phyloP scores from a whole-genome alignment of 2,797 vertebrate species.

The Rousettus madagascariensis region DNA sequence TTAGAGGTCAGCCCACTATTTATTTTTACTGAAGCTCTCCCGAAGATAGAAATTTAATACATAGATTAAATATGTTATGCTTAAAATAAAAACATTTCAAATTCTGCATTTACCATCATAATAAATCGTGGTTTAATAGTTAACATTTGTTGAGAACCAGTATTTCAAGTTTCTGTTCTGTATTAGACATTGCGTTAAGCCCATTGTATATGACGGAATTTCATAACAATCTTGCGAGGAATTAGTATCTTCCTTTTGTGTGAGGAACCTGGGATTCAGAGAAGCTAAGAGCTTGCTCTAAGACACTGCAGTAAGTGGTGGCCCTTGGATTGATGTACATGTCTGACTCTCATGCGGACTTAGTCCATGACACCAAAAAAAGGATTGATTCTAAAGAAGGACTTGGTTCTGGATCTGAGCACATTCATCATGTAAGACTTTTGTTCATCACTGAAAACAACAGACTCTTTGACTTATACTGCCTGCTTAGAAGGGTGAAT shows the following conservation, averaged over 20 bases:
- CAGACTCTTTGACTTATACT: neutral
- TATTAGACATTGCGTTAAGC: neutral
- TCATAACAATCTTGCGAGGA: neutral
- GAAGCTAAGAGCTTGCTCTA: neutral
- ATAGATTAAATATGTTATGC: slow-evolving; percentile 42
- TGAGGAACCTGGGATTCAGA: neutral
- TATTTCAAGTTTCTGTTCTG: neutral
- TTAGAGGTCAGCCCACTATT: slow-evolving; percentile 32
- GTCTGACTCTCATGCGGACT: neutral
- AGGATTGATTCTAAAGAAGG: neutral
- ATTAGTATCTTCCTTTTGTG: neutral
- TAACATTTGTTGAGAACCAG: slow-evolving; percentile 26
- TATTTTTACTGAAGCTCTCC: slow-evolving; percentile 53
- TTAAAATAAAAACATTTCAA: slow-evolving; percentile 58
- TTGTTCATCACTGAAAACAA: neutral
- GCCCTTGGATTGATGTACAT: neutral
- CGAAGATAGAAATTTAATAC: slow-evolving; percentile 64
- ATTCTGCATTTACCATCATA: slow-evolving; percentile 42
- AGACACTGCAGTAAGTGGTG: neutral
- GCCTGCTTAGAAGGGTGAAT: neutral
- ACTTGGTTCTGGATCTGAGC: neutral
- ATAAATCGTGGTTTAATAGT: slow-evolving; percentile 55
- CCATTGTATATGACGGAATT: neutral
- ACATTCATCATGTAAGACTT: neutral
- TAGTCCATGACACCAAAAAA: neutral